These are phyloP conservation scores for Montifringilla adamsi DNA, from an alignment of 2,113 vertebrate species.

Conservation along the genomic window DNA sequence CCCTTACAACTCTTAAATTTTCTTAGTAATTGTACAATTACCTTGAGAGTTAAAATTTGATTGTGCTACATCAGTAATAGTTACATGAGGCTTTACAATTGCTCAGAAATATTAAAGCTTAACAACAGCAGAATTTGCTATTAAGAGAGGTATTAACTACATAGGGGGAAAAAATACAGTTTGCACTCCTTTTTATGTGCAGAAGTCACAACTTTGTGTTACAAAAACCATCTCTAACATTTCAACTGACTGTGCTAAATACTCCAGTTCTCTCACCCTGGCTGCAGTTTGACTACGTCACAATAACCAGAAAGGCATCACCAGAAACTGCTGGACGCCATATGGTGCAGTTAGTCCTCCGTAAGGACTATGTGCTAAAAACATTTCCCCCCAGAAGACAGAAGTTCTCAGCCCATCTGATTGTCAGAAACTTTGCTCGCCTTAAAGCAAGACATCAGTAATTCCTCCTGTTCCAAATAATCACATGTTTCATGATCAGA, in stretches of 20 bases:
- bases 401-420: neutral
- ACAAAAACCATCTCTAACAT: neutral
- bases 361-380: neutral
- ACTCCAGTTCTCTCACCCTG: neutral
- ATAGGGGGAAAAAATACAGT: neutral
- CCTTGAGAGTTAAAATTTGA: constrained; percentile 8
- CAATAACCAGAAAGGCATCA: neutral
- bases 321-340: neutral
- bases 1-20: neutral
- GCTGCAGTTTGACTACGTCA: neutral
- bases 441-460: neutral
- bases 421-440: neutral
- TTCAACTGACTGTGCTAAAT: neutral
- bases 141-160: neutral
- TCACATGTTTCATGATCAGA: neutral
- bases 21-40: constrained; percentile 3
- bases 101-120: neutral
- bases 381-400: neutral
- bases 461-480: neutral
- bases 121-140: neutral
- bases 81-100: neutral
- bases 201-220: neutral
- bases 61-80: neutral
- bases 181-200: neutral
- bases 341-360: neutral